Percentiles rank a stretch among this genome's conserved stretches.
Conservation (phyloP, 1,140 invertebrate genomes). For the Aethina tumida region DNA sequence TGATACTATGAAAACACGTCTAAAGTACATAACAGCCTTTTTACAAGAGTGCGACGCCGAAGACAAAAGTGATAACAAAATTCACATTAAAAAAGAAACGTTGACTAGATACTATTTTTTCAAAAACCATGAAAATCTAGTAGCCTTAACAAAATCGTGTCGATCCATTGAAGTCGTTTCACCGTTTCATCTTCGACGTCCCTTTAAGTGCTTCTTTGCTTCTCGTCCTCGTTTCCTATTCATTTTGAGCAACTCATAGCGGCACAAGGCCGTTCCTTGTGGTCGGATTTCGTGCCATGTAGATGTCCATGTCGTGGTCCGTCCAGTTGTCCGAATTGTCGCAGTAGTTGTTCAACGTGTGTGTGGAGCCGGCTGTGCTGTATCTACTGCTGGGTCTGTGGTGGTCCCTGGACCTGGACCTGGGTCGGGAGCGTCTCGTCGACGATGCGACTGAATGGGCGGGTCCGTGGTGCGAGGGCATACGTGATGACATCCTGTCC, state of each 20-base stretch:
- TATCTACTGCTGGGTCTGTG: slow-evolving; percentile 50
- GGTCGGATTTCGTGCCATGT: slow-evolving; percentile 83
- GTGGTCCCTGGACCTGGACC: slow-evolving; percentile 49
- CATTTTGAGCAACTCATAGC: slow-evolving; percentile 34
- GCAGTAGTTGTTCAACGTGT: slow-evolving; percentile 74
- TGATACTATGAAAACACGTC: no score
- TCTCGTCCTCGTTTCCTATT: no score
- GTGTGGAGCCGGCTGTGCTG: slow-evolving; percentile 60
- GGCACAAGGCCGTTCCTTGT: slow-evolving; percentile 74
- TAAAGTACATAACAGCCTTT: no score
- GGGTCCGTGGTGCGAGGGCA: slow-evolving; percentile 40
- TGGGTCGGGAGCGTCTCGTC: slow-evolving; percentile 53
- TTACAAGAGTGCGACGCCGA: no score
- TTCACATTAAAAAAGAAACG: no score
- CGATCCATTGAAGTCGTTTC: no score
- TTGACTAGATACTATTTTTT: no score
- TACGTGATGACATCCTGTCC: slow-evolving; percentile 62
- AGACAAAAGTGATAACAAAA: no score
- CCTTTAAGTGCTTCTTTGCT: no score
- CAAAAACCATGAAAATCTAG: no score
- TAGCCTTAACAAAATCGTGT: no score
- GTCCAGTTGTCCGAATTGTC: slow-evolving; percentile 89
- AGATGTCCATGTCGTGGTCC: slow-evolving; percentile 92
- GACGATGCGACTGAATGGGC: slow-evolving; percentile 46
- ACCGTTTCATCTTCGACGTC: no score